Evolutionary conservation across 2,113 vertebrate species (phyloP).

Genomic region (Diphyllodes magnificus): DNA sequence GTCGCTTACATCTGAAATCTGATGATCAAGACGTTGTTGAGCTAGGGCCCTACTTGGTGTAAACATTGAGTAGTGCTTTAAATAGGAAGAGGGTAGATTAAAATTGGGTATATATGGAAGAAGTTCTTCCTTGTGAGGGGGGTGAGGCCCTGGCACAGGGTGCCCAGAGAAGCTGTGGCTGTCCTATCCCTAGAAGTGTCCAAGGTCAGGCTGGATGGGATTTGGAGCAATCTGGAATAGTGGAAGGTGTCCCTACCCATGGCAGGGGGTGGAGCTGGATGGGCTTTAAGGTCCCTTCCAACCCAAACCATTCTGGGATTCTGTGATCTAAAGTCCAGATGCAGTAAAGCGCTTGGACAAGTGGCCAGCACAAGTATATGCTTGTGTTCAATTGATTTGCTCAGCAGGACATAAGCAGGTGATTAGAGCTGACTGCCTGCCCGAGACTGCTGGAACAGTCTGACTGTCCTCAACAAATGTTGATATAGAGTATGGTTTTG

Average conservation of each 20-base stretch:
- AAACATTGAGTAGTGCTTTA: background rate
- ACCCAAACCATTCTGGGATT: background rate
- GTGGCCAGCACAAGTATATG: background rate
- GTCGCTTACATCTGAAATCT: background rate
- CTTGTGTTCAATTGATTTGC: background rate
- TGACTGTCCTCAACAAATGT: background rate
- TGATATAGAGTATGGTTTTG: background rate
- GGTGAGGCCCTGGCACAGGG: background rate
- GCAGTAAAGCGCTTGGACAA: background rate
- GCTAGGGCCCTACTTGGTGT: background rate
- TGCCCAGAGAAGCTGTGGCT: background rate
- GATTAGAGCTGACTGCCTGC: background rate
- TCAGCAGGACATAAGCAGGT: background rate
- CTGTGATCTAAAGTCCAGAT: background rate
- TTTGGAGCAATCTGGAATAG: background rate
- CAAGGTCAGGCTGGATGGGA: background rate
- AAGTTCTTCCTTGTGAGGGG: background rate
- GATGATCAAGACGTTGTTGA: background rate
- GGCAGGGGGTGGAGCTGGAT: background rate
- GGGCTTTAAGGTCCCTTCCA: background rate
- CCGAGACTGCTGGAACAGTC: background rate
- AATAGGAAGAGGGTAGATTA: background rate
- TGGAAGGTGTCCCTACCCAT: background rate
- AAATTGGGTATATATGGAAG: background rate
- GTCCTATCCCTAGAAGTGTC: background rate